These are phyloP conservation scores for Dryas iulia DNA, from an alignment of 1,140 invertebrate species.

Conservation along the genomic window DNA sequence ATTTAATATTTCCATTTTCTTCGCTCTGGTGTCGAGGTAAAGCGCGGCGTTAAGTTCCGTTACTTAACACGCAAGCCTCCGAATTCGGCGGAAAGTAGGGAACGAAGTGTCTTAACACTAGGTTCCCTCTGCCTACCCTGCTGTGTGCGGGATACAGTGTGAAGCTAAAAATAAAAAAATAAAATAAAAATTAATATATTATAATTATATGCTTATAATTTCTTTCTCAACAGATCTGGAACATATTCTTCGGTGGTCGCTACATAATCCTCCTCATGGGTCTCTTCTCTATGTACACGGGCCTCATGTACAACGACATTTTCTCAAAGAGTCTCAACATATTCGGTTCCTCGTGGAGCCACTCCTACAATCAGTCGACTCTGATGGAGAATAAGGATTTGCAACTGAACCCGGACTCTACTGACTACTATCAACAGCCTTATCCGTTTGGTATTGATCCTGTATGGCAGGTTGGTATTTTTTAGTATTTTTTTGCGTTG, in stretches of 20 bases:
- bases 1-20: no score
- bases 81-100: no score
- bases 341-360: constrained; percentile 95
- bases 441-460: constrained; percentile 97
- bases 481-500: neutral
- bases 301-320: constrained; percentile 98
- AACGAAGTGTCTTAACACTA: no score
- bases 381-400: constrained; percentile 79
- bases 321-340: constrained; percentile 98
- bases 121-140: no score
- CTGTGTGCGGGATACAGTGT: no score
- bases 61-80: no score
- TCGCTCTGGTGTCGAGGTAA: no score
- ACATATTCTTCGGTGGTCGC: constrained; percentile 98
- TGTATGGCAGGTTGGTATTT: constrained; percentile 88
- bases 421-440: constrained; percentile 83
- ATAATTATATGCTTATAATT: no score
- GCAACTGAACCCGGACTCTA: constrained; percentile 84
- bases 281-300: constrained; percentile 98
- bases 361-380: constrained; percentile 81
- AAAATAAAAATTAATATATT: no score
- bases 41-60: no score
- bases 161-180: no score
- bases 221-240: constrained; percentile 88
- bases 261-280: constrained; percentile 99